Percentiles rank a stretch among this genome's conserved stretches.
Evolutionary conservation across 2,888 invertebrate genomes (phyloP).

Genomic region (Syritta pipiens): DNA sequence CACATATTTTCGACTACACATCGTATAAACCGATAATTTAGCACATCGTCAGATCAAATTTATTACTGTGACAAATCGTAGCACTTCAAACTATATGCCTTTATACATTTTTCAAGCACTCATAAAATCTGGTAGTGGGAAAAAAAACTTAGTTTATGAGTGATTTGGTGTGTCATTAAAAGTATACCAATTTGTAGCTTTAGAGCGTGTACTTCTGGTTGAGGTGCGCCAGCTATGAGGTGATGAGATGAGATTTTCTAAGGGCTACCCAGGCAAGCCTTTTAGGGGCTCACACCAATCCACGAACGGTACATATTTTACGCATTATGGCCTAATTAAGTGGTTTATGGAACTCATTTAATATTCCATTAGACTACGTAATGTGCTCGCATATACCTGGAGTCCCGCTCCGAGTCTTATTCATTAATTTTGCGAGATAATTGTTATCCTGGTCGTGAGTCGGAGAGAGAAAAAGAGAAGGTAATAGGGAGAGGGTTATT

Average conservation of each 20-base stretch:
- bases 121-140: too few species aligned
- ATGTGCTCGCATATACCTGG: conserved; percentile 14
- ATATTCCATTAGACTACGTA: conserved; percentile 30
- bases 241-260: not conserved
- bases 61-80: too few species aligned
- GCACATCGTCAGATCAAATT: too few species aligned
- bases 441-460: conserved; percentile 11
- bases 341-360: conserved; percentile 46
- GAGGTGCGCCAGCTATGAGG: not conserved
- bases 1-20: too few species aligned
- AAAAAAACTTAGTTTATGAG: too few species aligned
- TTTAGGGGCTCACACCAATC: not conserved
- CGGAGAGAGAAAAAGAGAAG: not conserved
- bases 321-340: conserved; percentile 48
- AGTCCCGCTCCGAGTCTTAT: conserved; percentile 1
- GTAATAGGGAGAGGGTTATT: too few species aligned
- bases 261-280: not conserved
- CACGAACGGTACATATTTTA: conserved; percentile 10
- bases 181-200: conserved; percentile 25
- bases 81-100: too few species aligned
- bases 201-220: too few species aligned
- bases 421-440: conserved; percentile 23
- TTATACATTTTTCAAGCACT: too few species aligned
- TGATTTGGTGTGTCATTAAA: conserved; percentile 7
- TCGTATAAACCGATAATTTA: too few species aligned